These are phyloP conservation scores for Onychorhynchus coronatus DNA, from an alignment of 2,113 vertebrate genomes.

Conservation along the genomic window DNA sequence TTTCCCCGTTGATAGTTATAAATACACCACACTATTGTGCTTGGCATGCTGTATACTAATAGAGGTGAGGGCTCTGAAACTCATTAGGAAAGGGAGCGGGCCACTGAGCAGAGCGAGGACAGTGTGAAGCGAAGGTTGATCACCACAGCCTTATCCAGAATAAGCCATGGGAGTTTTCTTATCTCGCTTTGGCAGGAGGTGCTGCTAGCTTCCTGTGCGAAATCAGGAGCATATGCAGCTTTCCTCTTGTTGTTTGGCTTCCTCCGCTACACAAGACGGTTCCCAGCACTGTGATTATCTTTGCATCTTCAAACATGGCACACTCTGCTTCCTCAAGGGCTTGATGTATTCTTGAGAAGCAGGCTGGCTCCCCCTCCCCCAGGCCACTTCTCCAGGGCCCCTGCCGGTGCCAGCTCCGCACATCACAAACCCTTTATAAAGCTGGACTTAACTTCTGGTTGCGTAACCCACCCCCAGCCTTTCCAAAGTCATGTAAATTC, in stretches of 20 bases:
- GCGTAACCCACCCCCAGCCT: neutral
- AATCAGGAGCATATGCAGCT: conserved; percentile 92
- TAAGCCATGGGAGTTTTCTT: conserved; percentile 98
- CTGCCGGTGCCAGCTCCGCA: neutral
- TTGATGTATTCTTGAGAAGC: conserved; percentile 93
- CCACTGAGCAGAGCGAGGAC: conserved; percentile 71
- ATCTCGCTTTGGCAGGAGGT: conserved; percentile 97
- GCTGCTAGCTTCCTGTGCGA: conserved; percentile 97
- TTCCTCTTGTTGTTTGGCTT: conserved; percentile 99
- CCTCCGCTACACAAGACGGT: conserved; percentile 95
- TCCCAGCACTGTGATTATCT: conserved; percentile 99
- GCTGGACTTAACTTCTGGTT: conserved; percentile 14
- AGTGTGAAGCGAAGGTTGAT: conserved; percentile 79
- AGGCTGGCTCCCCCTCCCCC: conserved; percentile 64
- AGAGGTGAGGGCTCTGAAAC: conserved; percentile 67
- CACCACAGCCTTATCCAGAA: conserved; percentile 87
- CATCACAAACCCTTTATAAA: conserved; percentile 61
- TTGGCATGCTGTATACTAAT: conserved; percentile 72
- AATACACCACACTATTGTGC: conserved; percentile 75
- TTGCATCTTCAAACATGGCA: conserved; percentile 99
- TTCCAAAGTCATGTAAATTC: neutral
- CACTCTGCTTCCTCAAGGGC: conserved; percentile 96
- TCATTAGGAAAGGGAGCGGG: conserved; percentile 76
- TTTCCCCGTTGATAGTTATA: conserved; percentile 71
- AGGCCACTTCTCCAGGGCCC: conserved; percentile 42